Conservation (phyloP, 2,113 vertebrate species). For the Forbesichthys agassizii region DNA sequence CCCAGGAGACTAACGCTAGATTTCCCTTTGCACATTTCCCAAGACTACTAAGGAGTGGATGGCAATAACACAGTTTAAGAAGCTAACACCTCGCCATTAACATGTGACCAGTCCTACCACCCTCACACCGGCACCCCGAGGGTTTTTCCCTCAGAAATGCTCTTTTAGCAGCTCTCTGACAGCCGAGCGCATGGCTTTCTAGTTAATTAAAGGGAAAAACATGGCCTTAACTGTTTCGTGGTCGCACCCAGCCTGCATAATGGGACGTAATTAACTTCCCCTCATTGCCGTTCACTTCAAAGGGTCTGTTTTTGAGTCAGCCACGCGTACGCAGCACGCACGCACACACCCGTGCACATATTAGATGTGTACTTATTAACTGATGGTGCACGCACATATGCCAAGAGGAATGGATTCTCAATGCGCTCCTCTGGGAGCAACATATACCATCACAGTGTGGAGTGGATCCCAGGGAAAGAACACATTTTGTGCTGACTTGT, state of each 20-base stretch:
- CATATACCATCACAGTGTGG: conserved; percentile 38
- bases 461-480: conserved; percentile 35
- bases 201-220: conserved; percentile 97
- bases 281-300: conserved; percentile 92
- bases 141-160: conserved; percentile 76
- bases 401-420: conserved; percentile 49
- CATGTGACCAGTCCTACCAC: conserved; percentile 71
- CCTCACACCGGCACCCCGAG: conserved; percentile 73
- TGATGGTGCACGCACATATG: conserved; percentile 48
- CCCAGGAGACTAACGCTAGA: conserved; percentile 59
- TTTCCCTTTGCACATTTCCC: conserved; percentile 62
- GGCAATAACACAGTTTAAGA: conserved; percentile 69
- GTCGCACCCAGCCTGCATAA: conserved; percentile 86
- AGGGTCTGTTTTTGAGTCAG: conserved; percentile 81
- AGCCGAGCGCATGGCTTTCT: conserved; percentile 85
- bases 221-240: conserved; percentile 87
- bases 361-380: conserved; percentile 55
- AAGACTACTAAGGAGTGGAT: conserved; percentile 58
- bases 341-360: conserved; percentile 23
- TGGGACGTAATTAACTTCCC: conserved; percentile 97
- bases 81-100: conserved; percentile 75
- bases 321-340: conserved; percentile 52
- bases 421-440: conserved; percentile 59
- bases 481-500: conserved; percentile 23
- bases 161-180: conserved; percentile 82